Percentiles rank a stretch among this genome's conserved stretches.
Evolutionary conservation across 1,140 invertebrate genomes (phyloP).

Genomic region (Mactra quadrangularis): DNA sequence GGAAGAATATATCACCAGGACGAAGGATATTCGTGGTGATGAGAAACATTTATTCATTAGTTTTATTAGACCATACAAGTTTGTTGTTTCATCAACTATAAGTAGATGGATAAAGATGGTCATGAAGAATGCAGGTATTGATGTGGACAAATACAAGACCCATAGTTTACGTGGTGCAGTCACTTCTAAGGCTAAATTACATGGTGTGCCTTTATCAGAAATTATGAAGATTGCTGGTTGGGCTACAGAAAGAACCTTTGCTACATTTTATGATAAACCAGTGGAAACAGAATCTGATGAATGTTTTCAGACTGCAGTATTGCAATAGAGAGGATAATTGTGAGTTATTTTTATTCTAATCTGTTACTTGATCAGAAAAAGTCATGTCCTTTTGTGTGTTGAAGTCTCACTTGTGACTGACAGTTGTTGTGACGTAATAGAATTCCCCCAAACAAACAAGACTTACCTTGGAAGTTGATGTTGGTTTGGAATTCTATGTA

Average conservation of each 20-base stretch:
- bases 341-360: too few relatives aligned
- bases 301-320: not conserved
- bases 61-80: conserved; percentile 45
- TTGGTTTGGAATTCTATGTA: too few relatives aligned
- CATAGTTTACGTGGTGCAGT: conserved; percentile 8
- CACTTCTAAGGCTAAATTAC: not conserved
- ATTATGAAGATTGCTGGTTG: conserved; percentile 37
- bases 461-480: too few relatives aligned
- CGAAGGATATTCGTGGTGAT: not conserved
- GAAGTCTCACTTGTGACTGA: not conserved
- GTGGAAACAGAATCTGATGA: not conserved
- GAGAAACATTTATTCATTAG: conserved; percentile 24
- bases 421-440: too few relatives aligned
- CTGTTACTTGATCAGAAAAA: not conserved
- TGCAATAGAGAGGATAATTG: not conserved
- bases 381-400: not conserved
- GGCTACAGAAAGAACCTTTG: conserved; percentile 34
- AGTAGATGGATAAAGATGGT: too few relatives aligned
- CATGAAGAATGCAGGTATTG: conserved; percentile 9
- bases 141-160: conserved; percentile 6
- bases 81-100: too few relatives aligned
- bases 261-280: conserved; percentile 35
- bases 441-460: too few relatives aligned
- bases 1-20: conserved; percentile 3
- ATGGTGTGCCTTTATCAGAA: conserved; percentile 39